phyloP scores from a whole-genome alignment of 2,113 vertebrate genomes.

The Apodemus speciosus region DNA sequence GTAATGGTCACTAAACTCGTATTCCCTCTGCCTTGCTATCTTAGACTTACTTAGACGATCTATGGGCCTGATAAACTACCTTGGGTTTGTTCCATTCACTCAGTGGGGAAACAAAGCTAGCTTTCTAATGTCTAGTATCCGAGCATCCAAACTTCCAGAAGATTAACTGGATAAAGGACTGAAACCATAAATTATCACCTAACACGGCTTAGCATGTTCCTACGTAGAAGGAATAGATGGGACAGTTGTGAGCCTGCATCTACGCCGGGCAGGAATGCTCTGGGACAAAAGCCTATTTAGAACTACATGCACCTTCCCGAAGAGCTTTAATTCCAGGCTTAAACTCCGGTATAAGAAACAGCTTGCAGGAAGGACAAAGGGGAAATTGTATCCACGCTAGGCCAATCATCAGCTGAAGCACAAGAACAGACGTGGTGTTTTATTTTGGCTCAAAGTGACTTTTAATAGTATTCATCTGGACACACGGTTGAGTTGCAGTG shows the following conservation, averaged over 20 bases:
- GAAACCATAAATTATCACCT: background rate
- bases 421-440: background rate
- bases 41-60: background rate
- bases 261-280: background rate
- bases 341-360: background rate
- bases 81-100: background rate
- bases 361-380: background rate
- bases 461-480: slow-evolving; percentile 45
- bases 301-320: background rate
- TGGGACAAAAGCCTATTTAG: background rate
- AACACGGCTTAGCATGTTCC: background rate
- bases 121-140: slow-evolving; percentile 22
- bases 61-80: background rate
- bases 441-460: background rate
- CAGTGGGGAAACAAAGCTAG: background rate
- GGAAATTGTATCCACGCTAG: background rate
- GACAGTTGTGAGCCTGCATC: background rate
- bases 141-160: slow-evolving; percentile 26
- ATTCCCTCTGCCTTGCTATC: background rate
- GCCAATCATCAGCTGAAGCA: background rate
- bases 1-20: background rate
- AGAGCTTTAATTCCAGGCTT: slow-evolving; percentile 52
- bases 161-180: slow-evolving; percentile 1
- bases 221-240: background rate
- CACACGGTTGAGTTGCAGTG: slow-evolving; percentile 53